Conservation (phyloP, 2,888 invertebrate genomes). For the Automeris io region DNA sequence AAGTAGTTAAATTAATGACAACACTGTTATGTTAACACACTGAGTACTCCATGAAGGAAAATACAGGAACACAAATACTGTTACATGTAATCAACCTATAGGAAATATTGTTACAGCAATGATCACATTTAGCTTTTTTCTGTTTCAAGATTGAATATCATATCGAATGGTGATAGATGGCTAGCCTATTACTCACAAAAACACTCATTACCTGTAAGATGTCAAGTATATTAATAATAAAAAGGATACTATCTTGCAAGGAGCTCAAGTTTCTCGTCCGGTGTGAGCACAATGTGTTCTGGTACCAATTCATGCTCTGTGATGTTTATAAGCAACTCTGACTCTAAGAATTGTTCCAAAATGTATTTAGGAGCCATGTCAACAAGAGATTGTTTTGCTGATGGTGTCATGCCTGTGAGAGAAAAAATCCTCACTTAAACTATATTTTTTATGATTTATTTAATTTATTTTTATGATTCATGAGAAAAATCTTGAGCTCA, state of each 20-base stretch:
- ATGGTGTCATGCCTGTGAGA: constrained; percentile 95
- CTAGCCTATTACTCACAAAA: neutral
- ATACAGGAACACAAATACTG: too few species aligned
- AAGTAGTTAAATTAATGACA: too few species aligned
- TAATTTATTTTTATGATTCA: too few species aligned
- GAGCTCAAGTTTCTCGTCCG: constrained; percentile 97
- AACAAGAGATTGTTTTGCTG: constrained; percentile 96
- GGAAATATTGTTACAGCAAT: too few species aligned
- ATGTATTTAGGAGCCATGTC: constrained; percentile 99
- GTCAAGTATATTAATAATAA: constrained; percentile 12
- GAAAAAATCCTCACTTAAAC: constrained; percentile 1
- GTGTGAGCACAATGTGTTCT: constrained; percentile 98
- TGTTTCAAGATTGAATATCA: too few species aligned
- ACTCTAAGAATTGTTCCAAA: constrained; percentile 95
- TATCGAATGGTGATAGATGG: neutral
- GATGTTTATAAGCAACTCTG: constrained; percentile 97
- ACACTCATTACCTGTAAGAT: constrained; percentile 7
- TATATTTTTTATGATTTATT: too few species aligned
- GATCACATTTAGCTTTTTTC: too few species aligned
- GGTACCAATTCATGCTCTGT: constrained; percentile 99
- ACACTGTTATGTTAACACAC: too few species aligned
- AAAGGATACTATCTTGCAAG: constrained; percentile 93
- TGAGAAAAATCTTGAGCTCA: too few species aligned
- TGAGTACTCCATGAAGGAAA: too few species aligned
- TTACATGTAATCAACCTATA: too few species aligned